Evolutionary conservation across 1,140 invertebrate genomes (phyloP).

Genomic region (Carposina sasakii): DNA sequence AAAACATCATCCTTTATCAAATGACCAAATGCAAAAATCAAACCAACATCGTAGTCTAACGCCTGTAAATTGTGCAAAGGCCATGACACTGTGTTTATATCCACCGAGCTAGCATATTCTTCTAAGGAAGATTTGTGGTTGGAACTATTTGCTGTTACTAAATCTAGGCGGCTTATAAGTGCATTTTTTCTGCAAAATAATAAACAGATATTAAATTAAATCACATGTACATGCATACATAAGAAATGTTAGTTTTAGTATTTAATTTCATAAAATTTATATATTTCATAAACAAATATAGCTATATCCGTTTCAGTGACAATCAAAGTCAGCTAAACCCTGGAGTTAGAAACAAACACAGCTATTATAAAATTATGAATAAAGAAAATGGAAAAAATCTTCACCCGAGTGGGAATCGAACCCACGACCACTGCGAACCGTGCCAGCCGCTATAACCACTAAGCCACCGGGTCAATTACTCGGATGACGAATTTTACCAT

Average conservation of each 20-base stretch:
- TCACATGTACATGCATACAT: too few species aligned
- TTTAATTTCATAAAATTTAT: background rate
- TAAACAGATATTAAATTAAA: conserved; percentile 4
- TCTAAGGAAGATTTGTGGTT: conserved; percentile 47
- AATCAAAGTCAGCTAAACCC: too few species aligned
- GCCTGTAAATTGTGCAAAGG: conserved; percentile 37
- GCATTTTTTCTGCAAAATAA: conserved; percentile 38
- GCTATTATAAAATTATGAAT: too few species aligned
- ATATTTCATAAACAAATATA: too few species aligned
- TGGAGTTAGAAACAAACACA: too few species aligned
- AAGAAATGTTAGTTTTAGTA: background rate
- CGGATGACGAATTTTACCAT: too few species aligned
- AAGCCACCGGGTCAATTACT: too few species aligned
- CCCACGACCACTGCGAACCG: too few species aligned
- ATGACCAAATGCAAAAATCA: conserved; percentile 64
- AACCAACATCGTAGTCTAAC: conserved; percentile 52
- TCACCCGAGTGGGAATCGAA: too few species aligned
- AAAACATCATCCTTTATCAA: conserved; percentile 54
- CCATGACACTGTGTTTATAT: conserved; percentile 49
- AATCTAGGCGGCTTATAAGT: conserved; percentile 39
- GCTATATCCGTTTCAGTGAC: too few species aligned
- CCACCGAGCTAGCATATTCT: conserved; percentile 48
- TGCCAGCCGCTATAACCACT: too few species aligned
- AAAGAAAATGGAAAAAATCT: too few species aligned
- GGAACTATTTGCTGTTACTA: conserved; percentile 47